Base-by-base conservation (phyloP, 2,113 vertebrate species). In the Triplophysa dalaica region DNA sequence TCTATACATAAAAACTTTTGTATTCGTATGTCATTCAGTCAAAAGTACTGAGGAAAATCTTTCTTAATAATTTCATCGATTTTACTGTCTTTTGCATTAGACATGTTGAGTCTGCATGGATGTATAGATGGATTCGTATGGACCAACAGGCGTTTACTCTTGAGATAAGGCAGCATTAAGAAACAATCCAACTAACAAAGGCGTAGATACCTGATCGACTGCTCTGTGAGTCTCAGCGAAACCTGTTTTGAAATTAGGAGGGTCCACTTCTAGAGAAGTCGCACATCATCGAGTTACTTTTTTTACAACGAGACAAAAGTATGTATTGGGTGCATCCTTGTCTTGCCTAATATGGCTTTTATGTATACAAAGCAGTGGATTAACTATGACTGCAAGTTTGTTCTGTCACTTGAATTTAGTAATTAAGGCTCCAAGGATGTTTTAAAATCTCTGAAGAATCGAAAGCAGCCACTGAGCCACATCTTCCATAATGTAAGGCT, bases 201-300 rank as follows among this genome's bases (percentile, higher is more conserved):
- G 11, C 43, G 16, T 58, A 66, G 68, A 73, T 10, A 66, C 26
- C n/a, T 26, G 29, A 66, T 54, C 38, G 17, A 41, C 13, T 68
- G 61, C 19, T 64, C 50, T 75, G 29, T 26, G 62, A 70, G n/a
- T 54, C 24, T 14, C 19, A 62, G 64, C 19, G 48, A 61, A 81
- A 67, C 72, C 79, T 13, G 72, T 75, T 68, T 60, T 67, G 24
- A 81, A 75, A 81, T 67, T 33, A 69, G 54, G 54, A 68, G 50
- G 52, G 24, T 19, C 54, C 62, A 11, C 66, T 50, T 75, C 24
- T 54, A 24, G 16, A 73, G 48, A 26, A n/a, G 38, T 67, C 70
- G 48, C 12, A 11, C 48, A n/a, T 50, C 63, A 67, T 67, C 50
- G 48, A 60, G 48, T 67, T 80, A 66, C 16, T 19, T 21, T 16